Evolutionary conservation across 2,888 invertebrate species (phyloP), one percentile per base, ranked within the genome.

Genomic region (Sesamia inferens): DNA sequence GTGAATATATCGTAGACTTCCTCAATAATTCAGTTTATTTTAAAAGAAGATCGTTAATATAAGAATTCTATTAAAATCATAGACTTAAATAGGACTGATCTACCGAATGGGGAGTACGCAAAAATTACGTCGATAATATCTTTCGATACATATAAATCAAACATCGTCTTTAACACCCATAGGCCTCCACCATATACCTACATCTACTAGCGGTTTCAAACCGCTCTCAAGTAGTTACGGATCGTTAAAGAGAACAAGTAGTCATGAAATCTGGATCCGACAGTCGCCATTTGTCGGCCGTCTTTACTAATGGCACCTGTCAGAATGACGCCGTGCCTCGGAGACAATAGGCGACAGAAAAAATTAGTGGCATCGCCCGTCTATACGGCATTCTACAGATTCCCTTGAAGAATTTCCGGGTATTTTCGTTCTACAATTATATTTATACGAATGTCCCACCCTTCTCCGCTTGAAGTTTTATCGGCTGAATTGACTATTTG

Each of bases 251-350:
- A 77, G 62, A 81, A 75, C 75, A 57, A 81, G 81, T 79, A 76
- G 68, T 70, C 82, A 85, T 83, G 87, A 87, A 84, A 88, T 88
- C 88, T 85, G 85, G 84, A 84, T 84, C 82, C 86, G 91, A 89
- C 90, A 88, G 87, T 76, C 82, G 83, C 87, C 88, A 92, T 92
- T 92, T 90, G 89, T 92, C 88, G 87, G 19, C 84, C 86, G 87
- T 90, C 90, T 88, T 87, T 88, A 90, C 90, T 90, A 92, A 92
- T 92, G 88, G 84, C 88, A 85, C 88, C 91, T 94, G 93, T 92
- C 92, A 91, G 86, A 87, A 68, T 86, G 88, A 87, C 87, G 82
- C 80, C 81, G 78, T 51, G 71, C 22, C 57, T 72, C 62, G 79
- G 85, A 87, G 83, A 90, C 91, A 91, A 91, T 91, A 85, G 87